A percentile compares a stretch with the other conserved stretches of the same genome.
Conservation (phyloP, 64 coral and sea anemone genomes). For the Pocillopora damicornis region DNA sequence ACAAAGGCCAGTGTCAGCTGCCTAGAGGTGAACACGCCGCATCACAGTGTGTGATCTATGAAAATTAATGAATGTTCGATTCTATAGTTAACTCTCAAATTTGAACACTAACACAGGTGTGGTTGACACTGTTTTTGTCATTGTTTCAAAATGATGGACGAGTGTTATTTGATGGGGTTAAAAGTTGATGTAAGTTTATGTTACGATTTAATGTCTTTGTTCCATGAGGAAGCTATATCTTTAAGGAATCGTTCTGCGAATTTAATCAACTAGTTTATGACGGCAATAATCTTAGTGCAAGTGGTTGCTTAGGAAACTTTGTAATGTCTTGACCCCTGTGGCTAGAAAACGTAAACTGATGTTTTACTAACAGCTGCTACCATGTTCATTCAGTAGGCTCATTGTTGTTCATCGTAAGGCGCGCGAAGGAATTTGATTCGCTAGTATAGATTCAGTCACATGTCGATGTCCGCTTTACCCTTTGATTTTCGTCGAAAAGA, state of each 20-base stretch:
- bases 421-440: not conserved
- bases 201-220: not conserved
- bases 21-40: not conserved
- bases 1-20: slow-evolving; percentile 15
- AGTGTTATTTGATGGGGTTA: not conserved
- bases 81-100: not conserved
- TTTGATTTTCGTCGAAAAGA: no score
- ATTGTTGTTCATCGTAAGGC: not conserved
- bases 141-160: not conserved
- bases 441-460: not conserved
- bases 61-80: not conserved
- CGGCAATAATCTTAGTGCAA: not conserved
- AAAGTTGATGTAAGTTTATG: not conserved
- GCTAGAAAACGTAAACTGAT: not conserved
- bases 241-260: not conserved
- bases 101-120: slow-evolving; percentile 14
- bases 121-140: not conserved
- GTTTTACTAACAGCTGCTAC: not conserved
- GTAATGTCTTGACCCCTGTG: slow-evolving; percentile 9
- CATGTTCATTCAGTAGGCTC: not conserved
- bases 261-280: not conserved
- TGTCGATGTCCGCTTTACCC: no score
- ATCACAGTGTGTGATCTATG: slow-evolving; percentile 21
- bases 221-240: not conserved
- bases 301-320: slow-evolving; percentile 33